Conservation (phyloP, 1,140 invertebrate genomes). For the Eriocheir sinensis region DNA sequence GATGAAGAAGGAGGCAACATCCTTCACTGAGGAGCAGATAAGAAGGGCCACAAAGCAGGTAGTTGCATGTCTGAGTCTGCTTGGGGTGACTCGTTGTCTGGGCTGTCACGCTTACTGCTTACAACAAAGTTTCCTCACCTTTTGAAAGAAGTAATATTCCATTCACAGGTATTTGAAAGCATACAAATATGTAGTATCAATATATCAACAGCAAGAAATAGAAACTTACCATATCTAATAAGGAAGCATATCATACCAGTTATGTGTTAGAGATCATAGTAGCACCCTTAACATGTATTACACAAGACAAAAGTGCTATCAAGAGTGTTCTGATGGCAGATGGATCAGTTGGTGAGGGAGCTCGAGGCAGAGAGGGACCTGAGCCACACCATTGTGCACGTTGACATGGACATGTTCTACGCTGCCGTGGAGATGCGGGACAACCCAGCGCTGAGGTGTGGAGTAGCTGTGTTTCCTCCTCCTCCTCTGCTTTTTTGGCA, state of each 20-base stretch:
- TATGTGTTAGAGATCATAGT: no score
- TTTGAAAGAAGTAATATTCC: no score
- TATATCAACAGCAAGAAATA: no score
- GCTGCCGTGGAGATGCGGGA: conserved; percentile 87
- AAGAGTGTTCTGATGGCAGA: conserved; percentile 12
- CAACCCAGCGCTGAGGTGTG: conserved; percentile 83
- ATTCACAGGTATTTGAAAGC: no score
- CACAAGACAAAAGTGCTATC: neutral
- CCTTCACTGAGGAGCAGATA: conserved; percentile 81
- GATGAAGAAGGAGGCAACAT: conserved; percentile 80
- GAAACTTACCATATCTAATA: no score
- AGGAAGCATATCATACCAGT: no score
- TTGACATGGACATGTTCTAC: conserved; percentile 88
- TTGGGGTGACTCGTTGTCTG: neutral
- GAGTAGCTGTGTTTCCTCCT: neutral
- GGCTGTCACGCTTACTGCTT: neutral
- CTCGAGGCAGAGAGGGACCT: conserved; percentile 81
- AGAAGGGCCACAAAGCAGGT: conserved; percentile 81
- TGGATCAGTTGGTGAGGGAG: conserved; percentile 61
- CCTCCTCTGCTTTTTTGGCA: neutral
- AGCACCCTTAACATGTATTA: no score
- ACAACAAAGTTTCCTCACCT: no score
- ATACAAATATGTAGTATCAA: no score
- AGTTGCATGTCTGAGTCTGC: neutral
- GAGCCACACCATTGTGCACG: conserved; percentile 84